Percentiles rank a stretch among this genome's conserved stretches.
phyloP scores from a whole-genome alignment of 2,888 invertebrate genomes.

The Antheraea assamensis region DNA sequence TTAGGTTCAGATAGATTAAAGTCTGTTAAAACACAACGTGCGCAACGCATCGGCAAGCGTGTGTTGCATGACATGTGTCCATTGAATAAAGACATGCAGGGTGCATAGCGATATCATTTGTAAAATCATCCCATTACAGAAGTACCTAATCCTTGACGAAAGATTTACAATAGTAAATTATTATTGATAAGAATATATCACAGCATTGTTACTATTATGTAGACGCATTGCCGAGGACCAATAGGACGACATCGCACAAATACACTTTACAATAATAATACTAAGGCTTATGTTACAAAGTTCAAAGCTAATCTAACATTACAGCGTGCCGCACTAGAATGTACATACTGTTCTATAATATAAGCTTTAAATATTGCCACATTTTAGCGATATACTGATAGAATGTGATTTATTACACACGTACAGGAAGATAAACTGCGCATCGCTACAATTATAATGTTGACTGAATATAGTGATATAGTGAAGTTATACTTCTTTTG shows the following conservation, averaged over 20 bases:
- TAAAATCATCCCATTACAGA: neutral
- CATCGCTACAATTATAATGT: neutral
- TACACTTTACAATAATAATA: slow-evolving; percentile 16
- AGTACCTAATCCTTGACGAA: neutral
- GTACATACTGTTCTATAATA: slow-evolving; percentile 41
- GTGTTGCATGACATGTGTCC: slow-evolving; percentile 60
- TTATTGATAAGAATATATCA: neutral
- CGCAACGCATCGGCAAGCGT: slow-evolving; percentile 47
- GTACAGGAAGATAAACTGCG: neutral
- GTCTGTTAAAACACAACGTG: slow-evolving; percentile 48
- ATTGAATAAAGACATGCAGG: slow-evolving; percentile 19
- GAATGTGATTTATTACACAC: neutral
- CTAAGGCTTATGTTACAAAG: slow-evolving; percentile 27
- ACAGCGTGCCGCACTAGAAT: slow-evolving; percentile 38
- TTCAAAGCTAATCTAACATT: slow-evolving; percentile 43
- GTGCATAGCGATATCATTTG: neutral
- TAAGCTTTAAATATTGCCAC: slow-evolving; percentile 35
- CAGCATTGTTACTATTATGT: neutral
- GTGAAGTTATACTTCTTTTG: too few species aligned
- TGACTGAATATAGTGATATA: neutral
- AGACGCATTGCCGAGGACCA: neutral
- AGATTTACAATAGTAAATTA: neutral
- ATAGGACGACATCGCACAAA: slow-evolving; percentile 27
- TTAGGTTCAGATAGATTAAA: neutral
- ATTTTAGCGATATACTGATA: neutral